Base-by-base conservation (phyloP, 2,888 invertebrate species). In the Fragum sueziense region DNA sequence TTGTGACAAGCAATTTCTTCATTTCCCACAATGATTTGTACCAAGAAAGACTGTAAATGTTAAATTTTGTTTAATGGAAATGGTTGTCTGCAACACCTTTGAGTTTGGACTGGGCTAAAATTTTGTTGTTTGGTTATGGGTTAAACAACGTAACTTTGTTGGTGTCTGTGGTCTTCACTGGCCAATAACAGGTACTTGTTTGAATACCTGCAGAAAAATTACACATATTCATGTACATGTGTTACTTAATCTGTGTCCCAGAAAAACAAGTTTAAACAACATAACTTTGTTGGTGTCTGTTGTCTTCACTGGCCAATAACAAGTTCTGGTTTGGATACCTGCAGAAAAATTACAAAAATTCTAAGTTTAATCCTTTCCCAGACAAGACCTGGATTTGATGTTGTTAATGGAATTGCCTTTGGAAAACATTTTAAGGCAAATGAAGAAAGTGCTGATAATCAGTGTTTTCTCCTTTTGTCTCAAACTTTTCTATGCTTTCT, bases 301-400 rank as follows among this genome's bases (percentile, higher is more conserved):
- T 57, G 95, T 94, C 88, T 94, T 94, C 4, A 94, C 94, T 1
- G 95, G 95, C 95, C 95, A 95, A 85, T 94, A 95, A 25, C 95
- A 92, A 47, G 93, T 93, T 17, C 94, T 94, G 77, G 94, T 94
- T 79, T 94, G 94, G 65, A 95, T 94, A 7, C 95, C 95, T 90
- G 74, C 1, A 86, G 77, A n/a, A n/a, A n/a, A n/a, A n/a, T n/a
- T n/a, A n/a, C n/a, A n/a, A n/a, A n/a, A 1, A 17, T 17, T 1
- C 47, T n/a, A n/a, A n/a, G n/a, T n/a, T n/a, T n/a, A n/a, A n/a
- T n/a, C n/a, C n/a, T n/a, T n/a, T n/a, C n/a, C n/a, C n/a, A n/a
- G n/a, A n/a, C n/a, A n/a, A n/a, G n/a, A n/a, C n/a, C n/a, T n/a
- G n/a, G n/a, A n/a, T n/a, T n/a, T n/a, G n/a, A n/a, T n/a, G n/a